Conservation (phyloP, 1,140 invertebrate species). For the Drosophila rhopaloa region DNA sequence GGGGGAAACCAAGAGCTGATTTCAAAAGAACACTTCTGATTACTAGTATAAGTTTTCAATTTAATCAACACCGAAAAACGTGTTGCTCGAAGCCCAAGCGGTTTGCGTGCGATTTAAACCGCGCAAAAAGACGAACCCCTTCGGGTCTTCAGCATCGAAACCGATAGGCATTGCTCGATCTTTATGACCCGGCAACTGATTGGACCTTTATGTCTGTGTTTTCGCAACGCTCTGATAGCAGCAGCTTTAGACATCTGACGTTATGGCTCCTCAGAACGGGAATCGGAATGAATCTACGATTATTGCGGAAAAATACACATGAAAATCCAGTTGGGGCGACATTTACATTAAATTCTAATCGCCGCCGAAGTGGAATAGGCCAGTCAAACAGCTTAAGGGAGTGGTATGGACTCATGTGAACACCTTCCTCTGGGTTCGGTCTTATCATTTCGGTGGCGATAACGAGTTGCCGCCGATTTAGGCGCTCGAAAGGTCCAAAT, state of each 20-base stretch:
- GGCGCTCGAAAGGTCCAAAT: constrained; percentile 29
- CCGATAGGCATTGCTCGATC: constrained; percentile 52
- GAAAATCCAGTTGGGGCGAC: constrained; percentile 12
- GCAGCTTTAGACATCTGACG: constrained; percentile 5
- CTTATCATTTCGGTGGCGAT: constrained; percentile 52
- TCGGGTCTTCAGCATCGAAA: constrained; percentile 9
- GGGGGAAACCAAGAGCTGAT: too few species aligned
- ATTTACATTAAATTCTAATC: constrained; percentile 54
- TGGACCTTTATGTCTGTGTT: constrained; percentile 51
- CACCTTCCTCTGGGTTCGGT: constrained; percentile 32
- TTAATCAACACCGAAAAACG: neutral
- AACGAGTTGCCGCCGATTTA: constrained; percentile 16
- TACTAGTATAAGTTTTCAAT: too few species aligned
- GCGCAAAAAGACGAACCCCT: constrained; percentile 17
- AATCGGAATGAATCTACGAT: constrained; percentile 4
- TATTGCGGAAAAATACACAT: constrained; percentile 39
- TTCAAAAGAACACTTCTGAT: too few species aligned
- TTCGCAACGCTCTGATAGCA: constrained; percentile 33
- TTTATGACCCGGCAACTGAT: constrained; percentile 58
- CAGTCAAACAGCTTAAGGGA: constrained; percentile 23
- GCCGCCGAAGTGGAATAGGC: constrained; percentile 14
- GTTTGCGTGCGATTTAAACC: constrained; percentile 15
- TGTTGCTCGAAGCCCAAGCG: neutral
- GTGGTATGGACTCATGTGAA: constrained; percentile 13
- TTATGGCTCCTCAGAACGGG: constrained; percentile 9